Base-by-base conservation (phyloP, 2,888 invertebrate genomes). In the Cylindroiulus punctatus region DNA sequence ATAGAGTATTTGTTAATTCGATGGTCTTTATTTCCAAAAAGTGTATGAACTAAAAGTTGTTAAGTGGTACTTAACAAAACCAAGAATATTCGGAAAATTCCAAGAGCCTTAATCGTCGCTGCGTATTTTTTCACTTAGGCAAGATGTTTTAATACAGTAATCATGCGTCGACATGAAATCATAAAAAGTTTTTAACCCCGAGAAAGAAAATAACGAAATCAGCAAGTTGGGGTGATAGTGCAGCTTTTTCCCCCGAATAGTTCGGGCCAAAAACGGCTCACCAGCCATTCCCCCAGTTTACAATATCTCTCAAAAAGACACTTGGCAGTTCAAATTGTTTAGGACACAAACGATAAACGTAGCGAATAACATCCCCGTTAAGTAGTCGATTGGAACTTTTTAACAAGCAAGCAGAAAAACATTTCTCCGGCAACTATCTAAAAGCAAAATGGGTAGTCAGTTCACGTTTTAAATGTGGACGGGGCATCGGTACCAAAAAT, bases 221-320 rank as follows among this genome's bases (percentile, higher is more conserved):
- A 47, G 84, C 84, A 84, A 84, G 84, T 52, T 84, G 52, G 84
- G 84, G 84, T 84, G 84, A 84, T 84, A 52, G 14, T 44, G 84
- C 84, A 84, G 52, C 47, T 84, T 84, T 84, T 84, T 52, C 30
- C 32, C 40, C 19, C n/a, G 26, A 76, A 76, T 76, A 30, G 76
- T 76, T 17, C 12, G 76, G 76, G 14, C 30, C 76, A 14, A 30
- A n/a, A 76, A 76, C 30, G 30, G 26, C 30, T 76, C 76, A 17
- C 12, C 76, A 30, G 76, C 12, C 17, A 30, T 44, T 17, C 30
- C 76, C 30, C 2, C 14, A 30, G 32, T 76, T 76, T 76, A 32
- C 17, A 14, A 30, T 76, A 76, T 76, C 17, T 76, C 26, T 76
- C 76, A 30, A 76, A 76, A 76, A 76, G 8, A 44, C 44, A 44